Conservation (phyloP, 1,140 invertebrate genomes). For the Pseudomyrmex sp. region DNA sequence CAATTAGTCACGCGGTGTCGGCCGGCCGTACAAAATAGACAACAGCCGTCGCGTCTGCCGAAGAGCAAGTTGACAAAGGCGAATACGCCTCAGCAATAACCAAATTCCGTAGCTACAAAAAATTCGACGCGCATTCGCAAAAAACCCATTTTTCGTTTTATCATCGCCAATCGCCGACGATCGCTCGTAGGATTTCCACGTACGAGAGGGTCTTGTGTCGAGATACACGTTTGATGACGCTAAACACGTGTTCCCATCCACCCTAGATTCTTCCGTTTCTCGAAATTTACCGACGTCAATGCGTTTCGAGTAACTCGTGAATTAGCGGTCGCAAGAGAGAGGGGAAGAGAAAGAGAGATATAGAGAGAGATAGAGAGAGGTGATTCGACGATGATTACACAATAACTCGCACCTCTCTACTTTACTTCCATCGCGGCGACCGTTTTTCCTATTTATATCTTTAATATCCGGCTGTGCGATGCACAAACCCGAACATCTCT, state of each 20-base stretch:
- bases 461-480: constrained; percentile 62
- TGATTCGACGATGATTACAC: constrained; percentile 15
- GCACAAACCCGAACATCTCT: constrained; percentile 60
- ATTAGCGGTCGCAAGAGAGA: not conserved
- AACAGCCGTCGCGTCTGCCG: constrained; percentile 18
- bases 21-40: constrained; percentile 24
- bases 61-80: not conserved
- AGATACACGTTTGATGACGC: constrained; percentile 3
- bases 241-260: constrained; percentile 1
- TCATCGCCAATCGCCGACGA: no score
- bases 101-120: not conserved
- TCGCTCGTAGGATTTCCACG: not conserved
- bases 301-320: constrained; percentile 12
- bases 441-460: constrained; percentile 71
- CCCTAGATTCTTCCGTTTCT: constrained; percentile 15
- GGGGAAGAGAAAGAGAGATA: no score
- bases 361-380: not conserved
- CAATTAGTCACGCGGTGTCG: not conserved
- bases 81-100: not conserved
- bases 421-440: constrained; percentile 39
- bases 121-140: not conserved
- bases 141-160: not conserved
- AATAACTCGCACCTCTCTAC: constrained; percentile 32
- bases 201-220: not conserved
- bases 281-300: constrained; percentile 37